phyloP scores from a whole-genome alignment of 2,888 invertebrate species.

The Sinotaia quadrata region DNA sequence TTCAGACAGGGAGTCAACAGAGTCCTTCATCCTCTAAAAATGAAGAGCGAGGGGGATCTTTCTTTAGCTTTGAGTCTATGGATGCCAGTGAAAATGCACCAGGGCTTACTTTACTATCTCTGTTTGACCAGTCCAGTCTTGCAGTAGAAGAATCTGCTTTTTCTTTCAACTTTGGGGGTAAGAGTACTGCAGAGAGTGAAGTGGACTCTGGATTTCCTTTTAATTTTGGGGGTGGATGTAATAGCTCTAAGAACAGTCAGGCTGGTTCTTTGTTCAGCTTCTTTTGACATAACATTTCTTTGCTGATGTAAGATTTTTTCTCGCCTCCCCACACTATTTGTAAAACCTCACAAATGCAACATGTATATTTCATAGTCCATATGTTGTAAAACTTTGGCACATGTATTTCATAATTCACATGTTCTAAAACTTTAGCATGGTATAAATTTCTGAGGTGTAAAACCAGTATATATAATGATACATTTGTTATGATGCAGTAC shows the following conservation, averaged over 20 bases:
- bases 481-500: no score
- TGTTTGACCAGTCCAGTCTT: slow-evolving; percentile 12
- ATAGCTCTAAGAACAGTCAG: slow-evolving; percentile 3
- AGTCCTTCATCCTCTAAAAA: not conserved
- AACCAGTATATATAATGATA: no score
- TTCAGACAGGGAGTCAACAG: not conserved
- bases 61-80: slow-evolving; percentile 32
- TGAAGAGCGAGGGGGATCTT: slow-evolving; percentile 14
- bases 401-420: not conserved
- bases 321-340: no score
- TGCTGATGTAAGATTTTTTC: not conserved
- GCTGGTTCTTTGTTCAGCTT: slow-evolving; percentile 31
- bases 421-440: not conserved
- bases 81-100: slow-evolving; percentile 7
- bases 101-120: slow-evolving; percentile 16
- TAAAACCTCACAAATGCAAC: not conserved
- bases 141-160: slow-evolving; percentile 33
- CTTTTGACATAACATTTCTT: slow-evolving; percentile 19
- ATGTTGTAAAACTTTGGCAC: not conserved
- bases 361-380: not conserved
- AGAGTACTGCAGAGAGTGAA: not conserved
- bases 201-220: slow-evolving; percentile 19
- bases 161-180: slow-evolving; percentile 36
- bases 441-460: not conserved
- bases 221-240: slow-evolving; percentile 20